Evolutionary conservation across 1,140 invertebrate species (phyloP).

Genomic region (Rhopalosiphum maidis): DNA sequence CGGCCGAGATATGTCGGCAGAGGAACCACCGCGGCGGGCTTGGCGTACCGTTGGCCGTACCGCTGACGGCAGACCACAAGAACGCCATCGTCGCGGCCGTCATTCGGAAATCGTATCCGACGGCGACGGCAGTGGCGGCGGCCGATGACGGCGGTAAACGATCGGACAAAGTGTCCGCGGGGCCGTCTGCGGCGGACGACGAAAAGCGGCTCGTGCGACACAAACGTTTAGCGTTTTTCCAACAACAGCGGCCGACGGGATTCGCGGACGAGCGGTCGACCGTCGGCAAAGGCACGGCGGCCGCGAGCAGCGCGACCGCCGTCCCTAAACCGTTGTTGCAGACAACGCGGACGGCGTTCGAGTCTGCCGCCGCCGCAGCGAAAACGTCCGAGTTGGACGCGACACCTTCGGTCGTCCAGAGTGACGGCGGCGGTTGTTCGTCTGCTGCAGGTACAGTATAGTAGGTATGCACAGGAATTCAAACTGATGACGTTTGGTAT

Average conservation of each 20-base stretch:
- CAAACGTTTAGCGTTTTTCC: constrained; percentile 36
- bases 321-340: background rate
- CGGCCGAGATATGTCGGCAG: constrained; percentile 34
- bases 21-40: background rate
- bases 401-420: background rate
- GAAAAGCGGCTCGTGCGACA: background rate
- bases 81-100: constrained; percentile 20
- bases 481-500: too few relatives aligned
- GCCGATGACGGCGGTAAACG: background rate
- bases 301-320: background rate
- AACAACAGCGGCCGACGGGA: background rate
- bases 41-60: background rate
- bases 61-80: background rate
- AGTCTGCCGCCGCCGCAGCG: background rate
- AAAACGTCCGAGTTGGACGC: background rate
- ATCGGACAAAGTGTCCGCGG: too few relatives aligned
- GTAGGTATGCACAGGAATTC: background rate
- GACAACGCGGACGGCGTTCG: background rate
- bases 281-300: background rate
- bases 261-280: background rate
- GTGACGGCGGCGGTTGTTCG: background rate
- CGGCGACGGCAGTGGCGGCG: background rate
- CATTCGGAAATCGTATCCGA: constrained; percentile 4
- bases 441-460: constrained; percentile 3
- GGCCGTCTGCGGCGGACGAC: background rate